Conservation (phyloP, 2,113 vertebrate genomes). For the Heloderma charlesbogerti region DNA sequence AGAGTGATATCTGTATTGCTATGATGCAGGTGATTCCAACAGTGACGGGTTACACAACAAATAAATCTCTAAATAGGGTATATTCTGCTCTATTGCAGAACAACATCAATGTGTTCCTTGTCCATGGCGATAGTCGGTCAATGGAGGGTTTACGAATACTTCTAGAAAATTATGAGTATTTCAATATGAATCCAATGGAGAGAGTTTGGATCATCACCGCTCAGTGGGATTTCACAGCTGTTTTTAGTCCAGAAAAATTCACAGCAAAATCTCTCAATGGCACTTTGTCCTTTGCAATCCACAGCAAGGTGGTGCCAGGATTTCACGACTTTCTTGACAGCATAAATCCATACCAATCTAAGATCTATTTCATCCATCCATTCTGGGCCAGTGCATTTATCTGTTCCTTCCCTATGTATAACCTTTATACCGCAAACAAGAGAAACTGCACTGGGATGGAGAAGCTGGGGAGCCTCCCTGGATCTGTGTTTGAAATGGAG, state of each 20-base stretch:
- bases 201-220: no score
- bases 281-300: neutral
- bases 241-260: no score
- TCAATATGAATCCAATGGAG: neutral
- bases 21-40: neutral
- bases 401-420: no score
- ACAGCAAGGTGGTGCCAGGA: neutral
- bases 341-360: neutral
- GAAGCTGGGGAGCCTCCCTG: neutral
- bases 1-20: neutral
- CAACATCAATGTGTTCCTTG: neutral
- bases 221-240: no score
- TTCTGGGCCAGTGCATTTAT: no score
- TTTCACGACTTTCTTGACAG: neutral
- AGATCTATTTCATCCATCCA: neutral
- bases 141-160: no score
- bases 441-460: neutral
- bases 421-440: no score
- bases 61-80: no score
- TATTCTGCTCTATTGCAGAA: no score
- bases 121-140: neutral
- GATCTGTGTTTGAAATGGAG: neutral
- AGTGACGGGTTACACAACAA: no score
- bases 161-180: no score
- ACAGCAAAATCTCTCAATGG: neutral